A percentile compares a stretch with the other conserved stretches of the same genome.
phyloP scores from a whole-genome alignment of 2,797 vertebrate species.

The Spheniscus humboldti region DNA sequence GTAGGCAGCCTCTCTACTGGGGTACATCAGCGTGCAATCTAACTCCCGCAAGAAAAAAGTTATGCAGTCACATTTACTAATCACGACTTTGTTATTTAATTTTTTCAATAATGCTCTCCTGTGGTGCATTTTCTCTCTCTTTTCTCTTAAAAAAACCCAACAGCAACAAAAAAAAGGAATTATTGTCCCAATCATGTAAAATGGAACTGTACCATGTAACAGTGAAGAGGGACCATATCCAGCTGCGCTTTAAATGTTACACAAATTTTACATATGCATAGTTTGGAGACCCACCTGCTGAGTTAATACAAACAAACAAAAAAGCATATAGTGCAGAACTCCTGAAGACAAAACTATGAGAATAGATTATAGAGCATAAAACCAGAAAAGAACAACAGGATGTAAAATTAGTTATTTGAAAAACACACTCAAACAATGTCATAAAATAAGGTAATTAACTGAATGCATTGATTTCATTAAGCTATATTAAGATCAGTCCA shows the following conservation, averaged over 20 bases:
- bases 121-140: neutral
- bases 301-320: neutral
- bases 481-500: neutral
- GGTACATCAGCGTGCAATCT: neutral
- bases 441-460: neutral
- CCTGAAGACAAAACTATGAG: neutral
- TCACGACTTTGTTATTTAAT: neutral
- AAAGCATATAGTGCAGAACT: neutral
- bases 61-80: neutral
- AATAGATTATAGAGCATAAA: neutral
- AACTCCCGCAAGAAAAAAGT: neutral
- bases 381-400: neutral
- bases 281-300: conserved; percentile 4
- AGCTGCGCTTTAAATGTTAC: conserved; percentile 40
- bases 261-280: conserved; percentile 10
- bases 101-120: neutral
- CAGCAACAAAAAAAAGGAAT: neutral
- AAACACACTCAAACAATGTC: neutral
- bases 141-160: neutral
- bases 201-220: neutral
- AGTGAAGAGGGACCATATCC: neutral
- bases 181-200: neutral
- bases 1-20: neutral
- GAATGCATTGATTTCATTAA: neutral
- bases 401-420: neutral